phyloP scores from a whole-genome alignment of 1,140 invertebrate genomes.

The Aphelenchoides besseyi region DNA sequence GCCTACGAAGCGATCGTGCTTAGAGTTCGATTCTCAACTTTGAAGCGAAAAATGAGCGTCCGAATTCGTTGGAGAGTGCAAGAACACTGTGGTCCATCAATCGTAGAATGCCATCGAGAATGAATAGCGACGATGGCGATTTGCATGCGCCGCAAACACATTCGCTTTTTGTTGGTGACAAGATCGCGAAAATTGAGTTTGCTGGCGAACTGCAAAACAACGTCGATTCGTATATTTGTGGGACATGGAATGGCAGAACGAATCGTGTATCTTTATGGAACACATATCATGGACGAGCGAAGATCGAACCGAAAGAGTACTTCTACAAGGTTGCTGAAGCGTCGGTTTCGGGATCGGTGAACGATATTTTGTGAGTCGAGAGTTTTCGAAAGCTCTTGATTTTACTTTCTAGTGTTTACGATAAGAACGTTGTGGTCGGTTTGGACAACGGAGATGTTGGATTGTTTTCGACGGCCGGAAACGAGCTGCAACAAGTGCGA shows the following conservation, averaged over 20 bases:
- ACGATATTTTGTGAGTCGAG: slow-evolving; percentile 11
- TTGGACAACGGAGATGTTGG: slow-evolving; percentile 11
- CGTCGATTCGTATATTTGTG: slow-evolving; percentile 5
- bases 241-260: slow-evolving; percentile 4
- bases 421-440: slow-evolving; percentile 2
- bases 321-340: not conserved
- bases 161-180: not conserved
- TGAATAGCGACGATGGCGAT: no score
- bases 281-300: not conserved
- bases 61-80: no score
- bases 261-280: not conserved
- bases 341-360: not conserved
- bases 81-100: no score
- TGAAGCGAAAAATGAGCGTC: no score
- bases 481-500: slow-evolving; percentile 1
- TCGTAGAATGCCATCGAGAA: no score
- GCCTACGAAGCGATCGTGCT: no score
- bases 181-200: not conserved
- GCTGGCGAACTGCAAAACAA: not conserved
- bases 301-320: not conserved
- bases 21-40: no score
- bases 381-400: not conserved
- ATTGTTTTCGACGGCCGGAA: slow-evolving; percentile 1
- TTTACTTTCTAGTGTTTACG: not conserved
- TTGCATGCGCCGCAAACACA: no score